Evolutionary conservation across 2,888 invertebrate species (phyloP), one percentile per base, ranked within the genome.

Genomic region (Oscheius sp.): DNA sequence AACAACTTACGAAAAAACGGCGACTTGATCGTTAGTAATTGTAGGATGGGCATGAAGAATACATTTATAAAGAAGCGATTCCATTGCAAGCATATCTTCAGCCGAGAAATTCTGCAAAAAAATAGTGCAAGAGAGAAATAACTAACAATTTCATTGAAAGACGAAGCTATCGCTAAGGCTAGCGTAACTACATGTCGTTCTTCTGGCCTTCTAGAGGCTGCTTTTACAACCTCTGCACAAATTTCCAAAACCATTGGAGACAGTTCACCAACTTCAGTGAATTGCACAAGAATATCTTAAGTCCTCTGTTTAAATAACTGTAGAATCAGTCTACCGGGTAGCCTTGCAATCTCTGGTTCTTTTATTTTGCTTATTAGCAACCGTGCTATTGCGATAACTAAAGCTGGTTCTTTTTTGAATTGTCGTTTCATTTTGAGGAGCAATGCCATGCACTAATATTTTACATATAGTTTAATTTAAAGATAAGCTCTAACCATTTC

Each of bases 61-160:
- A 50, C 48, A 46, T 3, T 46, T 33, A 33, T 45, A 48, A 34
- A 64, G 64, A 27, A 64, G 33, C 1, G 48, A 23, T 31, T 48
- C 55, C 65, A 65, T 65, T n/a, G 34, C 34, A 15, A 65, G 27
- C 31, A 65, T 37, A 17, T 37, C 37, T 25, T 37, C n/a, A 6
- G 39, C 46, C 15, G 52, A 52, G 25, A 46, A 45, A 10, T 20
- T 31, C 65, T 65, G 15, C 6, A 65, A 46, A 27, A 48, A 5
- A 10, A 8, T 3, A 31, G 34, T 33, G 23, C 42, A n/a, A 10
- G 15, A 61, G 25, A 61, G 31, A 42, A 46, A 31, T 17, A 5
- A 52, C 52, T 23, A 15, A 65, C 65, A 1, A 27, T 45, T 39
- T 45, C 39, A 33, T 65, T 27, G 20, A 42, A 45, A 20, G 52